Base-by-base conservation (phyloP, 2,888 invertebrate species). In the Clusia tigrina region DNA sequence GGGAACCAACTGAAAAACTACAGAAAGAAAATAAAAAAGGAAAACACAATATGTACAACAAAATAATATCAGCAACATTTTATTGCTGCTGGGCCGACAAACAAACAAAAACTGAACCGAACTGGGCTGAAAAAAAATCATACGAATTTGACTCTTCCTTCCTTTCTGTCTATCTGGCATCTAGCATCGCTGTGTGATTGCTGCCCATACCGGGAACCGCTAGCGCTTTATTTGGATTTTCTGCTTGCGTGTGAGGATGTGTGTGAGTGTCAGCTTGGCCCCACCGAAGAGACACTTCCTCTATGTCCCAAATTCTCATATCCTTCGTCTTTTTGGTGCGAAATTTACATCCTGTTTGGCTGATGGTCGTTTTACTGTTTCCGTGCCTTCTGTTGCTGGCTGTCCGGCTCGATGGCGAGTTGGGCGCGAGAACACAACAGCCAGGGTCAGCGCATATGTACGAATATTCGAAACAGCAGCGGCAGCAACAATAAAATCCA, bases 301-400 rank as follows among this genome's bases (percentile, higher is more conserved):
- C 42, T 18, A 9, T 6, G 20, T 22, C 48, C 2, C 38, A 25
- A 25, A 60, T 20, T 48, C 62, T 51, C 67, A 53, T 58, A 66
- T 71, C 64, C 64, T 64, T 63, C 70, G 73, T 67, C 62, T 65
- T 76, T 73, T 69, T 69, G 71, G 71, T 69, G 72, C 69, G 74
- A 72, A 76, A 77, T 78, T 77, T 78, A 77, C 79, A 78, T 77
- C 78, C 78, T 78, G 78, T 71, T 69, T 69, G 71, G 77, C 74
- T 77, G 79, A 75, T 79, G 78, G 79, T 78, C 77, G 76, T 79
- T 78, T 77, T 78, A 75, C 72, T 71, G 73, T 75, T 77, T 79
- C 78, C 78, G 74, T 72, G n/a, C 22, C 5, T 52, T 62, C 65
- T 59, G 60, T 54, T 38, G 15, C 25, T 5, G 42, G 15, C 42